Percentiles rank a stretch among this genome's conserved stretches.
phyloP scores from a whole-genome alignment of 2,113 vertebrate genomes.

The Mola mola region DNA sequence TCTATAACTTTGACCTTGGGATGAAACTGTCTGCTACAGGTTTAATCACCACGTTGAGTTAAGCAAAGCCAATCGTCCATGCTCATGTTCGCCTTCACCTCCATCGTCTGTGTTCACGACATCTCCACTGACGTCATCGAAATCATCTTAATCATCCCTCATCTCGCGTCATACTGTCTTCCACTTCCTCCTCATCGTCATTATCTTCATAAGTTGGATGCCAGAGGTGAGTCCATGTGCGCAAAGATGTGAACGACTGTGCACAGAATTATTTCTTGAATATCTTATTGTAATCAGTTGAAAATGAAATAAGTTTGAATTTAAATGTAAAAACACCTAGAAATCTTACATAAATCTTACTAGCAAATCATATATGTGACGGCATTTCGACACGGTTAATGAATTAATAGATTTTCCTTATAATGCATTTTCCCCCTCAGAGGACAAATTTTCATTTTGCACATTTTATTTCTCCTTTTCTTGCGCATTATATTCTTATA shows the following conservation, averaged over 20 bases:
- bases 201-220: slow-evolving; percentile 45
- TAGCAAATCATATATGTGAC: too few species aligned
- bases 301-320: not conserved
- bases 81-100: slow-evolving; percentile 49
- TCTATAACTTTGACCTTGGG: slow-evolving; percentile 27
- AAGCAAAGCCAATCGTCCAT: slow-evolving; percentile 33
- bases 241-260: slow-evolving; percentile 3
- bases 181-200: slow-evolving; percentile 36
- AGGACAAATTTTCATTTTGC: slow-evolving; percentile 38
- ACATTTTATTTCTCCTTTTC: slow-evolving; percentile 7
- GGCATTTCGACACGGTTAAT: not conserved
- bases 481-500: slow-evolving; percentile 46
- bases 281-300: not conserved
- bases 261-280: not conserved
- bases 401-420: slow-evolving; percentile 17
- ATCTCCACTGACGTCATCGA: slow-evolving; percentile 29
- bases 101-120: slow-evolving; percentile 43
- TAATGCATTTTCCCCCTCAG: slow-evolving; percentile 35
- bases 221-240: slow-evolving; percentile 59
- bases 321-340: too few species aligned
- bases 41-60: slow-evolving; percentile 11
- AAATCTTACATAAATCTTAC: too few species aligned
- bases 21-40: not conserved
- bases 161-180: slow-evolving; percentile 26
- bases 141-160: slow-evolving; percentile 35